phyloP scores from a whole-genome alignment of 2,888 invertebrate species.

The Ormyrus rosae region DNA sequence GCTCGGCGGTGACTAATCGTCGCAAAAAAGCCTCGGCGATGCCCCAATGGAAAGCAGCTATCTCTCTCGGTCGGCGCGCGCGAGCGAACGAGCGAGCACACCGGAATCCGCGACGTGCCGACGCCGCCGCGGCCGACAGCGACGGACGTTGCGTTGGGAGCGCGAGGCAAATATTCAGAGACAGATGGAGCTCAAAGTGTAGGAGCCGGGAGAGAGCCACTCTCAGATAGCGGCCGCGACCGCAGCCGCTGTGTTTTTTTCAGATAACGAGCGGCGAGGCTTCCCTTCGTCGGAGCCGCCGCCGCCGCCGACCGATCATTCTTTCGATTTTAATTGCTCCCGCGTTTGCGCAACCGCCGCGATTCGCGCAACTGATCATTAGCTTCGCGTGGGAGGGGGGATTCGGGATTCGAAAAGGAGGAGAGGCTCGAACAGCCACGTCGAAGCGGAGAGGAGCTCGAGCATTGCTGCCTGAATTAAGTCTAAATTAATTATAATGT shows the following conservation, averaged over 20 bases:
- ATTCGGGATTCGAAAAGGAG: too few relatives aligned
- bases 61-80: background rate
- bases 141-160: background rate
- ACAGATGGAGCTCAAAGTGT: conserved; percentile 23
- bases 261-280: conserved; percentile 16
- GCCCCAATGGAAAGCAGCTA: conserved; percentile 41
- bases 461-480: too few relatives aligned
- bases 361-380: background rate
- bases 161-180: conserved; percentile 14
- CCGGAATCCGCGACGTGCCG: conserved; percentile 56
- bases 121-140: conserved; percentile 11
- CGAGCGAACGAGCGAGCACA: conserved; percentile 40
- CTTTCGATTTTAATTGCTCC: background rate
- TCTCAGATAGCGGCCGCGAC: too few relatives aligned
- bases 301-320: background rate
- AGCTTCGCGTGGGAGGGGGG: too few relatives aligned
- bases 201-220: conserved; percentile 30
- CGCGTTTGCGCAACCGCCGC: background rate
- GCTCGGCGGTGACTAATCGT: conserved; percentile 64
- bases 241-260: conserved; percentile 17
- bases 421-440: too few relatives aligned
- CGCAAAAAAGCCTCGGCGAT: conserved; percentile 59
- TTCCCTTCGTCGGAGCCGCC: background rate
- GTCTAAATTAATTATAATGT: too few relatives aligned
- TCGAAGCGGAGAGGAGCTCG: too few relatives aligned